Evolutionary conservation across 1,140 invertebrate genomes (phyloP), one percentile per base, ranked within the genome.

Genomic region (Caenorhabditis latens): DNA sequence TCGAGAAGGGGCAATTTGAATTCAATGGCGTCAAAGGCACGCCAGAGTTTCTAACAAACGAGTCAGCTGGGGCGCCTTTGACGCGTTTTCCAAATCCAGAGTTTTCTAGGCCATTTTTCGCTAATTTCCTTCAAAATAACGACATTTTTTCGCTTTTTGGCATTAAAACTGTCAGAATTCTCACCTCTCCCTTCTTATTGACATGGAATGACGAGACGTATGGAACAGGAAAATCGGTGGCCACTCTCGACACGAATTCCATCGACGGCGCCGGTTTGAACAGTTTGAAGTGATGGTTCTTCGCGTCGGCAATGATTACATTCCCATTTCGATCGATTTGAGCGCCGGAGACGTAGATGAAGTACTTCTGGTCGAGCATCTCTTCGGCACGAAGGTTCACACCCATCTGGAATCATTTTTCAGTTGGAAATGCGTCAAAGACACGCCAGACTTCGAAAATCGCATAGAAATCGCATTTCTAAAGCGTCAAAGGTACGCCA

Each of bases 271-370:
- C 11, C 21, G 43, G n/a, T 9, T 79, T 24, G 84, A 85, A 85
- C 0, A 85, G 53, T 24, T 84, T 65, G 48, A 85, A 71, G 40
- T 65, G 63, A 58, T 58, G 63, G 19, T 67, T 67, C 21, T 67
- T 63, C 5, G 86, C 82, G 19, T 87, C 86, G 11, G 79, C 86
- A 2, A 87, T 46, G 9, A 83, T 50, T 16, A 71, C 21, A n/a
- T 82, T 50, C 1, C 63, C 58, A 55, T 87, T 58, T n/a, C 40
- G 19, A n/a, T 86, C 79, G 11, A 86, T 83, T 55, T 86, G 57
- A 14, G 57, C 86, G 0, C 84, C 84, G 4, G 63, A 46, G 1
- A 85, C 84, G 19, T 71, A 85, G 5, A 53, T 0, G 16, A 85
- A 85, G 32, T 53, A 55, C n/a, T 67, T 13, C 9, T 24, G 50